Percentiles rank a stretch among this genome's conserved stretches.
These are phyloP conservation scores for Bos javanicus DNA, from an alignment of 2,113 vertebrate genomes.

Conservation along the genomic window DNA sequence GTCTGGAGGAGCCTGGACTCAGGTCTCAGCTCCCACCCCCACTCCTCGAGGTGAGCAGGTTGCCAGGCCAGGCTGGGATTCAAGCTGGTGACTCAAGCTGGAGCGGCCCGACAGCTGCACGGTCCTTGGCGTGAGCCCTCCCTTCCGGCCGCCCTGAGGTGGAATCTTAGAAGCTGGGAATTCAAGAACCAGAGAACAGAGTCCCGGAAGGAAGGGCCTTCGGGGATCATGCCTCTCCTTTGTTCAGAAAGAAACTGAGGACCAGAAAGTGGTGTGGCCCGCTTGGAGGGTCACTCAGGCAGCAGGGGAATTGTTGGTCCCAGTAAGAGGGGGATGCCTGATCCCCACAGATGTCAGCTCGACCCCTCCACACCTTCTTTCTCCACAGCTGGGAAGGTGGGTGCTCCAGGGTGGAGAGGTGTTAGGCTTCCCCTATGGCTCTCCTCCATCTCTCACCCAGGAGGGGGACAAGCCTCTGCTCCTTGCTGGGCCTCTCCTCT, in stretches of 20 bases:
- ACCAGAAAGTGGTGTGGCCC: not conserved
- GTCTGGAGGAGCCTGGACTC: not conserved
- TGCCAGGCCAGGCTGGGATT: not conserved
- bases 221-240: not conserved
- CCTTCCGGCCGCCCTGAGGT: not conserved
- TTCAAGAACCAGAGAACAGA: not conserved
- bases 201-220: not conserved
- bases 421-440: not conserved
- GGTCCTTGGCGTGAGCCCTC: not conserved
- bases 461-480: too few species aligned
- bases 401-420: not conserved
- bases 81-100: slow-evolving; percentile 30
- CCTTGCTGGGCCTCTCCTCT: not conserved
- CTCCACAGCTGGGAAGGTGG: not conserved
- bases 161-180: slow-evolving; percentile 31
- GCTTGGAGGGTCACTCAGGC: not conserved
- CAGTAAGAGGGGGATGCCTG: not conserved
- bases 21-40: not conserved
- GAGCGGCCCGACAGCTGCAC: not conserved
- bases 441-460: not conserved
- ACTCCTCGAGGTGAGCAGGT: not conserved
- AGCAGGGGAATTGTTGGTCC: not conserved
- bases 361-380: not conserved
- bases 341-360: not conserved
- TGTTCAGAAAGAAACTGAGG: not conserved